Conservation (phyloP, 1,140 invertebrate species). For the Physella acuta region DNA sequence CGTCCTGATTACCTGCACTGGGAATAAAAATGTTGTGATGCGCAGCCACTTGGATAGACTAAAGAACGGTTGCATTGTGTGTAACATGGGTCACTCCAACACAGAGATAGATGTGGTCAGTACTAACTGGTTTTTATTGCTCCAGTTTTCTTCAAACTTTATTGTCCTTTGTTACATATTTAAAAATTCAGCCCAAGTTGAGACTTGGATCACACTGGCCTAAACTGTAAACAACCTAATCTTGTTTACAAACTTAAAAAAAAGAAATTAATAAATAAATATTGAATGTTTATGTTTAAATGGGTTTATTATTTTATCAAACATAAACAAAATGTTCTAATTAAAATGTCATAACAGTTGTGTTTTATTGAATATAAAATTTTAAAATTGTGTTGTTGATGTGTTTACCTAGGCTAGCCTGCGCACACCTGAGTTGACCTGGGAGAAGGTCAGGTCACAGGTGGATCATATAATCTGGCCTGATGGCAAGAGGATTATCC, state of each 20-base stretch:
- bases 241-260: too few species aligned
- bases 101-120: slow-evolving; percentile 95
- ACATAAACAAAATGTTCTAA: too few species aligned
- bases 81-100: slow-evolving; percentile 98
- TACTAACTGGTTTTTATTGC: slow-evolving; percentile 33
- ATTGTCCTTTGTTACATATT: background rate
- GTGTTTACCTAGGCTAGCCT: slow-evolving; percentile 76
- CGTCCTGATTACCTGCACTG: slow-evolving; percentile 92
- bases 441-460: slow-evolving; percentile 96
- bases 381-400: too few species aligned
- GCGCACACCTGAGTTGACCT: slow-evolving; percentile 88
- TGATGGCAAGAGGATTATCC: slow-evolving; percentile 66
- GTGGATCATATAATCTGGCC: slow-evolving; percentile 93
- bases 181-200: background rate
- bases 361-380: too few species aligned
- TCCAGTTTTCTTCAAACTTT: too few species aligned
- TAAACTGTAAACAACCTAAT: too few species aligned
- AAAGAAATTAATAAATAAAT: too few species aligned
- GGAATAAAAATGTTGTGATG: slow-evolving; percentile 95
- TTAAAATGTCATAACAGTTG: too few species aligned
- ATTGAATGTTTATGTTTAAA: too few species aligned
- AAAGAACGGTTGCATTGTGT: slow-evolving; percentile 94
- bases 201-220: background rate
- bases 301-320: too few species aligned
- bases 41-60: slow-evolving; percentile 94